Evolutionary conservation across 2,888 invertebrate species (phyloP), one percentile per base, ranked within the genome.

Genomic region (Scrobipalpa atriplicella): DNA sequence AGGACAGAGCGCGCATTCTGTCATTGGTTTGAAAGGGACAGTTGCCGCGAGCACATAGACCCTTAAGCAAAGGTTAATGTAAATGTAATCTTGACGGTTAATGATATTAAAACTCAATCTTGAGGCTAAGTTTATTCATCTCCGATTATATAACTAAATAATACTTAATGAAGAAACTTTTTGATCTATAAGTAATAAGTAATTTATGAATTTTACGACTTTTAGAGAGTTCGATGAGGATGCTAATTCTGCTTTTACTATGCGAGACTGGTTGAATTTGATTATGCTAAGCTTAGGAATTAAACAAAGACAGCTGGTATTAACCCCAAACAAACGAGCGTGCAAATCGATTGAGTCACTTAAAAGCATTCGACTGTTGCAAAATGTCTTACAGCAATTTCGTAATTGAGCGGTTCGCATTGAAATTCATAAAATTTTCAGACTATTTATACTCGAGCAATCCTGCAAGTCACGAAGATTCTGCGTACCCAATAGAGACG

Each of bases 331-430:
- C 41, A 61, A 61, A 21, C 62, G 19, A 61, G 47, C 47, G 19
- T 51, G 7, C 19, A 29, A 29, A 47, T 61, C 41, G 39, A 61
- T 62, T 62, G 62, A 62, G 47, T 62, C 62, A 62, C 47, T 47
- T n/a, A 61, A 62, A 43, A 47, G 62, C 47, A 62, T 62, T 62
- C 62, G n/a, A 62, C 62, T 62, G 62, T 62, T 62, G 10, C 62
- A n/a, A 62, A 62, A 62, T 47, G 21, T 29, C 41, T 51, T 41
- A 38, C 64, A 65, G 67, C 67, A 69, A 72, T 72, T 70, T 67
- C 73, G 67, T 71, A 71, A 74, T 75, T 69, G 69, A 73, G 67
- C 70, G 70, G 69, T 67, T 68, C 39, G n/a, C 66, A 70, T 69
- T 69, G 18, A 69, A 68, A 66, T 68, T 62, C 6, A 65, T 58